Percentiles rank a stretch among this genome's conserved stretches.
These are phyloP conservation scores for Lacerta viridis DNA, from an alignment of 2,797 vertebrate genomes.

Conservation along the genomic window DNA sequence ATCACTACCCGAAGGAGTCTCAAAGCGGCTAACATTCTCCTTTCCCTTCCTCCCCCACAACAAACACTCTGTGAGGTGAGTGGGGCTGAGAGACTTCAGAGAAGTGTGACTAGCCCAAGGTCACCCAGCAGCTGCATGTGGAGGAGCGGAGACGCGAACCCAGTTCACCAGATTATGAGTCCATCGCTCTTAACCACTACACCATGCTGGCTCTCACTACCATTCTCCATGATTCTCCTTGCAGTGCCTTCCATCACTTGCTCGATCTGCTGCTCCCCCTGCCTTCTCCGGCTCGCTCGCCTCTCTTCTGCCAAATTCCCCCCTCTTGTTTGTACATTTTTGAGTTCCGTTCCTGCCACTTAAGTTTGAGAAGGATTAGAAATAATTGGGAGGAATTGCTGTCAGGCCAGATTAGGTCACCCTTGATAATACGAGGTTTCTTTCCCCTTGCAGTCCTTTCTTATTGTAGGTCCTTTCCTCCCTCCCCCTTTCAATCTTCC, in stretches of 20 bases:
- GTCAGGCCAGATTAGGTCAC: not conserved
- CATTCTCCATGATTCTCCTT: no score
- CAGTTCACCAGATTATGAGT: no score
- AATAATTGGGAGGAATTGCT: constrained; percentile 13
- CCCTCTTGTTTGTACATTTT: not conserved
- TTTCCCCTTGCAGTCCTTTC: not conserved
- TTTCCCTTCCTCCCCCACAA: no score
- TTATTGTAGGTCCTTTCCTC: not conserved
- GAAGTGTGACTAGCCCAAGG: no score
- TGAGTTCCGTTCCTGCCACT: constrained; percentile 73
- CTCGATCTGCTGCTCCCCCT: not conserved
- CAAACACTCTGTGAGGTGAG: no score
- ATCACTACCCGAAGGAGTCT: no score
- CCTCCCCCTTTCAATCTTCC: not conserved
- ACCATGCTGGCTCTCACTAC: no score
- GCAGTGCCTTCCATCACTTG: not conserved
- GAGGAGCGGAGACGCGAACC: no score
- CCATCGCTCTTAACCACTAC: no score
- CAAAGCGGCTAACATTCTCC: no score
- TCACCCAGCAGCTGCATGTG: no score
- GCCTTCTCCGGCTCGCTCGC: constrained; percentile 59
- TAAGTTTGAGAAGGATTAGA: constrained; percentile 75
- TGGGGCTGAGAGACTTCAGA: no score
- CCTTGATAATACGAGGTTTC: not conserved
- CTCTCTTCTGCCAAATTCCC: not conserved